Evolutionary conservation across 2,888 invertebrate species (phyloP), one percentile per base, ranked within the genome.

Genomic region (Biston betularia): DNA sequence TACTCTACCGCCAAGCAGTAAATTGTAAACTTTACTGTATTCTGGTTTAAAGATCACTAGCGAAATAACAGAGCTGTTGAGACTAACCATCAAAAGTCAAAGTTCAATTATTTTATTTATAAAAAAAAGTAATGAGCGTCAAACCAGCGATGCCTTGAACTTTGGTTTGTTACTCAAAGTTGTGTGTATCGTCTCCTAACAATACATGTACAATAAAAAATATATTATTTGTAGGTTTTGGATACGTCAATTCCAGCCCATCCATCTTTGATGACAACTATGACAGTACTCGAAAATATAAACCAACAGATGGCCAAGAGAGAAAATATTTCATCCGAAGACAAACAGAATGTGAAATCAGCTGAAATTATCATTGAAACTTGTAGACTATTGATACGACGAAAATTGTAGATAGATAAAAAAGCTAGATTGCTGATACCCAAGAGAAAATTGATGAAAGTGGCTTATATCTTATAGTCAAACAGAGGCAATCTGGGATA

Each of bases 231-330:
- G 8, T 85, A 93, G 93, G 74, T 78, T 10, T 71, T 89, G 57
- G 93, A 93, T 71, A 77, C 86, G 2, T 89, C 92, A 0, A 88
- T 93, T 69, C 90, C 92, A n/a, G 88, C 89, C 3, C 81, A 89
- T 62, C 87, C 90, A 0, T 89, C 89, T 0, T 68, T 92, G 49
- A 63, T 69, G 1, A 89, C 90, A 0, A 93, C 93, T 35, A 76
- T 83, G 65, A 66, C 75, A 1, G 88, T 92, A 6, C 80, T 93
- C 9, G 85, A 88, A 70, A 87, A 84, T 67, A 58, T 90, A 24
- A 72, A 89, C 8, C 77, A 79, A 42, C 84, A 86, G 76, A 80
- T 90, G 52, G 79, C 85, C 38, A 87, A 84, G 64, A 86, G 80
- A 60, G 65, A 74, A 2, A 73, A 79, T 11, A 79, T 78, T 15